Percentiles rank a stretch among this genome's conserved stretches.
These are phyloP conservation scores for Hapalemur alaotrensis DNA, from an alignment of 2,797 vertebrate genomes.

Conservation along the genomic window DNA sequence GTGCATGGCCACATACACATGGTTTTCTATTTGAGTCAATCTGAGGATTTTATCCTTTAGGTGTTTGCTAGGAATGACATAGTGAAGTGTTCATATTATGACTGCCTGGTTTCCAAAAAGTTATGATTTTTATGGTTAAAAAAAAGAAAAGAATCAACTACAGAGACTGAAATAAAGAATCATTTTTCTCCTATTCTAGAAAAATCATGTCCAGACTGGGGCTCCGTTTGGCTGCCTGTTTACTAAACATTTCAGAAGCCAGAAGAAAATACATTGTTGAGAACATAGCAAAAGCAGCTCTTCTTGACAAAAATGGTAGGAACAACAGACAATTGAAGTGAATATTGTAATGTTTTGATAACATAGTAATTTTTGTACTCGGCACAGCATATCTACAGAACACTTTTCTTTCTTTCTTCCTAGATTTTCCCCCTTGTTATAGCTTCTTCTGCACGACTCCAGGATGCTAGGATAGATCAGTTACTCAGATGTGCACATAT, in stretches of 20 bases:
- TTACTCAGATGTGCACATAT: background rate
- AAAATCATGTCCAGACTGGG: conserved; percentile 67
- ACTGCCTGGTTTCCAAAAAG: background rate
- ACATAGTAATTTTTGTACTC: background rate
- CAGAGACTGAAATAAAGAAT: background rate
- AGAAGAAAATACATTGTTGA: conserved; percentile 87
- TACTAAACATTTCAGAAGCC: conserved; percentile 90
- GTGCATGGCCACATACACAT: background rate
- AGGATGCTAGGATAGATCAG: background rate
- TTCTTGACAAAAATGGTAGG: conserved; percentile 82
- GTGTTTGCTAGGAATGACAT: background rate
- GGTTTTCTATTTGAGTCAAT: background rate
- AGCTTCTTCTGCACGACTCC: background rate
- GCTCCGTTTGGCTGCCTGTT: conserved; percentile 85
- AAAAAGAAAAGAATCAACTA: background rate
- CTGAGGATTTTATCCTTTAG: background rate
- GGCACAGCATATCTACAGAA: background rate
- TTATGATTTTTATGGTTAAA: background rate
- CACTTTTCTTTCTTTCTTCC: background rate
- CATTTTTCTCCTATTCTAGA: conserved; percentile 51
- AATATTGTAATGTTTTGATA: background rate
- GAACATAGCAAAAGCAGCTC: conserved; percentile 86
- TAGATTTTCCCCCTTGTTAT: background rate
- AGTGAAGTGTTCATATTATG: background rate
- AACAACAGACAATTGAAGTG: background rate